phyloP scores from a whole-genome alignment of 1,140 invertebrate genomes.

The Listronotus bonariensis region DNA sequence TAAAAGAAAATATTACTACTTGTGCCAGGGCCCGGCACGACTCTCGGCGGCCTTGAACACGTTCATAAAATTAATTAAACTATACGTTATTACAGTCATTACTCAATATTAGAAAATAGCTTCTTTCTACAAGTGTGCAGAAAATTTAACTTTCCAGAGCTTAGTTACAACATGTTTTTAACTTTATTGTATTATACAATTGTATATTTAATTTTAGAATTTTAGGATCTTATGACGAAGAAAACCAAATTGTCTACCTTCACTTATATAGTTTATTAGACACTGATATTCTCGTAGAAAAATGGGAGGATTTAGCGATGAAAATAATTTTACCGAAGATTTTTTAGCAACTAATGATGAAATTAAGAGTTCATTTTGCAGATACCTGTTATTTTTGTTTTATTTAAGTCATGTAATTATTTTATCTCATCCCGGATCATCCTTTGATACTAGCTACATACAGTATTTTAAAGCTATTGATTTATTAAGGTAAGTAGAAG shows the following conservation, averaged over 20 bases:
- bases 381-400: slow-evolving; percentile 77
- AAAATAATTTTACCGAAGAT: slow-evolving; percentile 62
- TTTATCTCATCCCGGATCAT: slow-evolving; percentile 67
- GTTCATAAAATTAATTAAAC: no score
- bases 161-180: no score
- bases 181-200: no score
- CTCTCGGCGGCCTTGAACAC: no score
- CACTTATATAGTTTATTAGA: slow-evolving; percentile 70
- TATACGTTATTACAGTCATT: no score
- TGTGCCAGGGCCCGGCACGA: no score
- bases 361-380: slow-evolving; percentile 74
- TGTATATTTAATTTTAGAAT: slow-evolving; percentile 61
- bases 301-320: slow-evolving; percentile 61
- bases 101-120: no score
- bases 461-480: slow-evolving; percentile 71
- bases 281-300: slow-evolving; percentile 60
- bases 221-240: slow-evolving; percentile 69
- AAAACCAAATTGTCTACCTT: slow-evolving; percentile 68
- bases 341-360: slow-evolving; percentile 76
- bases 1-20: no score
- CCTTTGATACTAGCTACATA: slow-evolving; percentile 83
- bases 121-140: no score
- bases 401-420: slow-evolving; percentile 81
- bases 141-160: no score
- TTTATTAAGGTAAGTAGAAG: slow-evolving; percentile 41